phyloP scores from a whole-genome alignment of 1,140 invertebrate species.

The Harlomillsia oculata region DNA sequence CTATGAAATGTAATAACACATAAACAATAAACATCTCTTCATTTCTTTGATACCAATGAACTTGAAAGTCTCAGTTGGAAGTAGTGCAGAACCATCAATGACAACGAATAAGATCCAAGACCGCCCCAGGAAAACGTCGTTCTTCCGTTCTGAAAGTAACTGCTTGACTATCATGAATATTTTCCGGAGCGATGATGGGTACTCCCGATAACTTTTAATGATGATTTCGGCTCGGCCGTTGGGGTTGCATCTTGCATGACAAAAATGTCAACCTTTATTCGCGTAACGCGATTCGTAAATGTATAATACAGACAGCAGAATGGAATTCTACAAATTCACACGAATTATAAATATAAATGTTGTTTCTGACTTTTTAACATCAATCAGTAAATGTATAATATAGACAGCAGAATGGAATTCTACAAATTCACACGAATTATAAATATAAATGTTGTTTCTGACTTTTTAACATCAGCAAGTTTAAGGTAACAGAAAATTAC shows the following conservation, averaged over 20 bases:
- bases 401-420: too few relatives aligned
- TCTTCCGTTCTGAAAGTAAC: conserved; percentile 91
- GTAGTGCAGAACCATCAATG: conserved; percentile 97
- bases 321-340: too few relatives aligned
- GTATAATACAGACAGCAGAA: too few relatives aligned
- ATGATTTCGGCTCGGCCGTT: conserved; percentile 92
- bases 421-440: too few relatives aligned
- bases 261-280: conserved; percentile 93
- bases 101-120: conserved; percentile 96
- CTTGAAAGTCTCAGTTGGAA: conserved; percentile 64
- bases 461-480: too few relatives aligned
- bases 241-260: conserved; percentile 94
- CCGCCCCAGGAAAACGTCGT: conserved; percentile 98
- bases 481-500: too few relatives aligned
- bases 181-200: conserved; percentile 78
- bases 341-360: too few relatives aligned
- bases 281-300: conserved; percentile 85
- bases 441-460: too few relatives aligned
- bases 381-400: too few relatives aligned
- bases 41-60: neutral
- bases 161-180: conserved; percentile 95
- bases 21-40: neutral
- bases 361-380: too few relatives aligned
- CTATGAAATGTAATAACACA: conserved; percentile 45
- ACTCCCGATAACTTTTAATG: conserved; percentile 67